Percentiles rank a stretch among this genome's conserved stretches.
Conservation (phyloP, 2,113 vertebrate genomes). For the Nibea coibor region DNA sequence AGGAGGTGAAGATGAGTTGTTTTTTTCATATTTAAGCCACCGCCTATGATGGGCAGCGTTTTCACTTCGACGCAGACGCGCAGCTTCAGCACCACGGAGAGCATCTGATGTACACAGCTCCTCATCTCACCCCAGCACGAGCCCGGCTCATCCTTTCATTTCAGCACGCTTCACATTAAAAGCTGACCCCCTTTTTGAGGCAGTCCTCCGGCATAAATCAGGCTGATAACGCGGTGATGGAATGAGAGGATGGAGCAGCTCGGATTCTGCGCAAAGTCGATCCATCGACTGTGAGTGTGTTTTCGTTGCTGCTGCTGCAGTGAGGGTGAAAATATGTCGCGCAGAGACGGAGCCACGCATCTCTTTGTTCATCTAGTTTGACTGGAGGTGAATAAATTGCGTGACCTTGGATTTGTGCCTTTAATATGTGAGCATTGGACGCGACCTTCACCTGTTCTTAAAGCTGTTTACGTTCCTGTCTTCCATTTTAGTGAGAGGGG, state of each 20-base stretch:
- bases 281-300: constrained; percentile 1
- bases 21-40: constrained; percentile 45
- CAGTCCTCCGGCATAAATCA: neutral
- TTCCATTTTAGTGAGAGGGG: constrained; percentile 72
- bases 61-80: constrained; percentile 50
- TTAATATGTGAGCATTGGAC: neutral
- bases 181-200: neutral
- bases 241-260: constrained; percentile 28
- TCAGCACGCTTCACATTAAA: no score
- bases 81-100: constrained; percentile 86
- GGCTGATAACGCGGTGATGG: constrained; percentile 32
- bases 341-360: neutral
- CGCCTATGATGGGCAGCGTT: constrained; percentile 46
- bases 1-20: neutral
- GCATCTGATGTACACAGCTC: constrained; percentile 51
- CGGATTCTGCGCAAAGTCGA: constrained; percentile 43
- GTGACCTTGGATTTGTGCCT: constrained; percentile 12
- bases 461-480: constrained; percentile 75
- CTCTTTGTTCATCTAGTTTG: neutral
- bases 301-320: constrained; percentile 24
- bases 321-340: neutral
- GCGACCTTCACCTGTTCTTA: constrained; percentile 69
- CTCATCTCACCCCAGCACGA: neutral
- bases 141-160: neutral
- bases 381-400: fast-evolving